Evolutionary conservation across 2,113 vertebrate genomes (phyloP), one percentile per base, ranked within the genome.

Genomic region (Rafetus swinhoei): DNA sequence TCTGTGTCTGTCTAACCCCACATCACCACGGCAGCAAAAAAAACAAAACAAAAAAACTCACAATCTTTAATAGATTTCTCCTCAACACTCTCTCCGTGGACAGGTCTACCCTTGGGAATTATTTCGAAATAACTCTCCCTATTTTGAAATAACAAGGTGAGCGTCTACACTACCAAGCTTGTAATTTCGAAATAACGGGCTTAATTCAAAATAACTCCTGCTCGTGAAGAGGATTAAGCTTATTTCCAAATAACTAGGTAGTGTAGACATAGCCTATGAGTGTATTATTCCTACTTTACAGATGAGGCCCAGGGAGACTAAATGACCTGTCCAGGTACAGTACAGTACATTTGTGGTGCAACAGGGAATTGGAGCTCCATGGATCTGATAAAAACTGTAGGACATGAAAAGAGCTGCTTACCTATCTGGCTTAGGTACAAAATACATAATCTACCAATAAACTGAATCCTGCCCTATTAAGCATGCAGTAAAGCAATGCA

Each of bases 381-480:
- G 45, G 5, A 45, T 45, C 45, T 45, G 45, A 45, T 45, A 45
- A 45, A 45, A 45, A 72, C n/a, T 72, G 16, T 35, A 35, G 65
- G 65, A 72, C n/a, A 72, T n/a, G 13, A 54, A 59, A 22, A 81
- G 79, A 29, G 12, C 16, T 62, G 65, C 22, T 87, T 87, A 56
- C 62, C 54, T 79, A 82, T 77, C 84, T 53, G n/a, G 35, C 45
- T 87, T 52, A 82, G 27, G 90, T 50, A 21, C 74, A 62, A 60
- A 50, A 77, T 54, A 25, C 60, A 80, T 54, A 12, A 87, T 15
- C 57, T 45, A 79, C 53, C 62, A 57, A 35, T 15, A 83, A 11
- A 57, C 54, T 94, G 93, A 89, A 86, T 92, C 74, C 50, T 88
- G n/a, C 39, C n/a, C 79, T 27, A 62, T 92, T 92, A 86, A 81